A percentile compares a stretch with the other conserved stretches of the same genome.
Evolutionary conservation across 2,113 vertebrate species (phyloP).

Genomic region (Megalops atlanticus): DNA sequence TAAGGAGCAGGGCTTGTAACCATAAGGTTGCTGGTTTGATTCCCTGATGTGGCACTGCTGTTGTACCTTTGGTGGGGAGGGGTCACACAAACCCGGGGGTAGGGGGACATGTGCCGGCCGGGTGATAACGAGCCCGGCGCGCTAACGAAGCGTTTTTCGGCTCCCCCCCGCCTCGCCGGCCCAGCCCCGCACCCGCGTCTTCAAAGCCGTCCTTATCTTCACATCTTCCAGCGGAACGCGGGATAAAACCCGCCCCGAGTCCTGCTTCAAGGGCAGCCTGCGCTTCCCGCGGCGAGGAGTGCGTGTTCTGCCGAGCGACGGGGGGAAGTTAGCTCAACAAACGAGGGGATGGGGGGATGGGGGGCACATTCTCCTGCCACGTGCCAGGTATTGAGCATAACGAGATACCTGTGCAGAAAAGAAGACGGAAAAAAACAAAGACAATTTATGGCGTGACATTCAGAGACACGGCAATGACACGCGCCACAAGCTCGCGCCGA

Average conservation of each 20-base stretch:
- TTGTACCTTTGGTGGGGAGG: too few species aligned
- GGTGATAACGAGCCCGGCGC: conserved; percentile 66
- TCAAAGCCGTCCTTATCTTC: neutral
- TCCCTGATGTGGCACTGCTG: too few species aligned
- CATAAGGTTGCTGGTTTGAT: too few species aligned
- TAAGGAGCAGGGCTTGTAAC: too few species aligned
- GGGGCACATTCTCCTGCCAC: too few species aligned
- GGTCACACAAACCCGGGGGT: too few species aligned
- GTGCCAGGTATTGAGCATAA: too few species aligned
- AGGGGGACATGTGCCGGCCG: conserved; percentile 20
- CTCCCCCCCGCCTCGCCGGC: conserved; percentile 37
- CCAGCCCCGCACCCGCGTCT: conserved; percentile 36
- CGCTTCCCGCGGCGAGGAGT: neutral
- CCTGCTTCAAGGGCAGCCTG: neutral
- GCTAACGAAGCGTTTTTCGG: conserved; percentile 54
- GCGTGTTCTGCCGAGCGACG: neutral
- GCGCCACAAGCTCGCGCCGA: too few species aligned
- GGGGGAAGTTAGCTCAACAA: conserved; percentile 46
- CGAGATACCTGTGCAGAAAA: too few species aligned
- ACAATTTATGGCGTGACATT: conserved; percentile 60
- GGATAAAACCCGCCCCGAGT: neutral
- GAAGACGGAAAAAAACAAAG: neutral
- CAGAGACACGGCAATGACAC: too few species aligned
- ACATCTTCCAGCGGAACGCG: neutral
- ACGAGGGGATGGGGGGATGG: conserved; percentile 45